phyloP scores from a whole-genome alignment of 1,140 invertebrate species.

The Octopus sinensis region DNA sequence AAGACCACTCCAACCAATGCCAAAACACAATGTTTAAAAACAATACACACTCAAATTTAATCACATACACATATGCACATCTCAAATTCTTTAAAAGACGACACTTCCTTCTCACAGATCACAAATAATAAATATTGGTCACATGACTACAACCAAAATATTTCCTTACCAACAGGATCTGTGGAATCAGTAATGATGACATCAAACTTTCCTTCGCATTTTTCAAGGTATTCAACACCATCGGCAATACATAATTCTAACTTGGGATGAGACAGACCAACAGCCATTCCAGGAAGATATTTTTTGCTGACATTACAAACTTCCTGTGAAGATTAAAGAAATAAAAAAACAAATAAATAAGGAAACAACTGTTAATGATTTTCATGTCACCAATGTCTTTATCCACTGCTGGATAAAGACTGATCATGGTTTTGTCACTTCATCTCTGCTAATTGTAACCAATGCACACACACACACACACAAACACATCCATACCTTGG shows the following conservation, averaged over 20 bases:
- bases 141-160: neutral
- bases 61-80: neutral
- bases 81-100: conserved; percentile 4
- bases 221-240: conserved; percentile 90
- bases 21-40: neutral
- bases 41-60: neutral
- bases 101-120: neutral
- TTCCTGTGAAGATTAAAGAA: conserved; percentile 46
- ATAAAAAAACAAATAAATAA: neutral
- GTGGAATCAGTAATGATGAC: conserved; percentile 98
- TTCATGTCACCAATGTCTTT: too few species aligned
- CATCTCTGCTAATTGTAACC: too few species aligned
- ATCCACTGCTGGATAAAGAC: too few species aligned
- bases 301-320: conserved; percentile 88
- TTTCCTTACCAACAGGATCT: conserved; percentile 77
- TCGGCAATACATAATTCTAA: conserved; percentile 82
- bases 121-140: neutral
- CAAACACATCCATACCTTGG: too few species aligned
- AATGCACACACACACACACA: too few species aligned
- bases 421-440: too few species aligned
- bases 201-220: conserved; percentile 83
- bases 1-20: too few species aligned
- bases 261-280: conserved; percentile 79
- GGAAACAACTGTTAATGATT: too few species aligned
- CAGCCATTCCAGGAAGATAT: conserved; percentile 85